Evolutionary conservation across 2,113 vertebrate genomes (phyloP).

Genomic region (Carassius auratus): DNA sequence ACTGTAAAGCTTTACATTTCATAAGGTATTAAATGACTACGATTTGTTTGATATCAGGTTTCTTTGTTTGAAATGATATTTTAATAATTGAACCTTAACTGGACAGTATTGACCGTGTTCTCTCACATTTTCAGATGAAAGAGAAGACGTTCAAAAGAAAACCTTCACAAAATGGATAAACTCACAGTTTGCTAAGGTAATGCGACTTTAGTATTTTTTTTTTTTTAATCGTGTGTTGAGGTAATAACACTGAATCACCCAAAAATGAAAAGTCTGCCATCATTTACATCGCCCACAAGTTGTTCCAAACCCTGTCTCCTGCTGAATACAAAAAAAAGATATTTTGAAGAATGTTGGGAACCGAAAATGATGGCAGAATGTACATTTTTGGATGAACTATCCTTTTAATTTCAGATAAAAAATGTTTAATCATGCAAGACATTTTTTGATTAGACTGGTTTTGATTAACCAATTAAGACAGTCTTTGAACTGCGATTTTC

Average conservation of each 20-base stretch:
- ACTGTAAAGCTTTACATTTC: background rate
- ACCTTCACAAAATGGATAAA: slow-evolving; percentile 99
- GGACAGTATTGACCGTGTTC: background rate
- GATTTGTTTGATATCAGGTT: background rate
- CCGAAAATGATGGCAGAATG: background rate
- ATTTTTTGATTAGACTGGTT: background rate
- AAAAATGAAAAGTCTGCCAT: background rate
- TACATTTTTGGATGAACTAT: background rate
- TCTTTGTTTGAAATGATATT: background rate
- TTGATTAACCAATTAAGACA: background rate
- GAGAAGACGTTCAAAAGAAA: slow-evolving; percentile 99
- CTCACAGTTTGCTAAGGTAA: slow-evolving; percentile 95
- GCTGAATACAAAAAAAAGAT: no score
- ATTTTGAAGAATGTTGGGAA: no score
- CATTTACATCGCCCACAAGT: no score
- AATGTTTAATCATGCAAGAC: background rate
- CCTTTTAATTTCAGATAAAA: background rate
- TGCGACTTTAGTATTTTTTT: background rate
- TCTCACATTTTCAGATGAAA: slow-evolving; percentile 85
- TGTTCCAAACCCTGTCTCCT: no score
- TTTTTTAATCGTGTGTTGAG: no score
- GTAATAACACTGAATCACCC: background rate
- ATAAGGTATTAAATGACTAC: background rate
- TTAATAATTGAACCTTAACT: background rate
- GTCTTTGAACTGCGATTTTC: background rate